Base-by-base conservation (phyloP, 2,797 vertebrate genomes). In the Typhlichthys eigenmanni region DNA sequence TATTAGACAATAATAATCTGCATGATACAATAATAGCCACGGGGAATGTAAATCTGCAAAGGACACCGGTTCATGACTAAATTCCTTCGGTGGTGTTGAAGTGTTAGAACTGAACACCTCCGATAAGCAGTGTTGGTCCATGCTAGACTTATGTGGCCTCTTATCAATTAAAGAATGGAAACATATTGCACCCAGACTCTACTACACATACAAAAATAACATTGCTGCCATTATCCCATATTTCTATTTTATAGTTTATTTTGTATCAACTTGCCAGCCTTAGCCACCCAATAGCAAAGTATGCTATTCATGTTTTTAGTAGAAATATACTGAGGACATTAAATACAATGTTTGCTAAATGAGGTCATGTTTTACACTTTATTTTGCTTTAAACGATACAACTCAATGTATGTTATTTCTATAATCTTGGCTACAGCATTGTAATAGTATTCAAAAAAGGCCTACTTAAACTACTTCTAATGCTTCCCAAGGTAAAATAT, bases 1-100 rank as follows among this genome's bases (percentile, higher is more conserved):
- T 85, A 87, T 79, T 86, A 82, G 83, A 89, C 85, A 71, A 87
- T 83, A 84, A 89, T 88, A 84, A 85, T 87, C 87, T 86, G 90
- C 92, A 92, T 91, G 90, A 85, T 67, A 83, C 72, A 75, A 68
- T 59, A 80, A 79, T 80, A 88, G 70, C 78, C 24, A 80, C 79
- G 77, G 71, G 78, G 78, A 80, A 83, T 80, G 75, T 64, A 74
- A 81, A 71, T 63, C 14, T 43, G 34, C 64, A 62, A 38, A 38
- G 5, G 1, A 38, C 34, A 38, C 34, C 7, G 34, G 34, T 9
- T 38, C 8, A 38, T 9, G 7, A 6, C 58, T 65, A 4, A 64
- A 67, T 63, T 55, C 58, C 61, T 34, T 0, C 3, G 46, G 46
- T 49, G 68, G 50, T 50, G 57, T 66, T 38, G 11, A 47, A 43